Evolutionary conservation across 2,113 vertebrate species (phyloP), one percentile per base, ranked within the genome.

Genomic region (Nothobranchius furzeri): DNA sequence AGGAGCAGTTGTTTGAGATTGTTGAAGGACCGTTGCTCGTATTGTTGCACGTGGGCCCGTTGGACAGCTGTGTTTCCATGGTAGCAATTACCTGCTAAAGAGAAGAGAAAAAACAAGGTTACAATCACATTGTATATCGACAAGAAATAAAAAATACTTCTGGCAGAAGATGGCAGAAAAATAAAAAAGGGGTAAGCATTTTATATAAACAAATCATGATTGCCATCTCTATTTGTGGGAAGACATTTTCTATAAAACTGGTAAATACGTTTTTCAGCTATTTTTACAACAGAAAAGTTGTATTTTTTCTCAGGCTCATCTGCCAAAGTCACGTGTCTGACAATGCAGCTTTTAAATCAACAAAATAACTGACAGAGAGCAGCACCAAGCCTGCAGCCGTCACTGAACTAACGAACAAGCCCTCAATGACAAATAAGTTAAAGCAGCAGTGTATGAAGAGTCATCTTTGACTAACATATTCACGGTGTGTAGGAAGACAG

Each of bases 1-100:
- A 99, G 1, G 96, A 95, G 85, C 96, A 99, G 89, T 92, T 98
- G 93, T 96, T 96, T 74, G 95, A 95, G 83, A 98, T 94, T 61
- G 93, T 92, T 43, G 92, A 93, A 67, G 96, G 95, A 86, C 95
- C 94, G 89, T 96, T 97, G 90, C 94, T 94, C 81, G 95, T 96
- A 91, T 95, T 98, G 95, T 96, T 97, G 92, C 96, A 99, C 78
- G 93, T 93, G 80, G 95, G 95, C 86, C 98, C 98, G 85, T 99
- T 99, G 89, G 98, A 96, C 87, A 99, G 92, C 86, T 99, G 96
- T 87, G 97, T 98, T 94, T 99, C 98, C 98, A 99, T 99, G 93
- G 98, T 95, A 93, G 96, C 94, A 90, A 99, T 95, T 90, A 99
- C 96, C 94, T 98, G 97, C 95, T 97, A 91, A 93, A 95, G 85